Evolutionary conservation across 2,797 vertebrate species (phyloP), one percentile per base, ranked within the genome.

Genomic region (Falco columbarius): DNA sequence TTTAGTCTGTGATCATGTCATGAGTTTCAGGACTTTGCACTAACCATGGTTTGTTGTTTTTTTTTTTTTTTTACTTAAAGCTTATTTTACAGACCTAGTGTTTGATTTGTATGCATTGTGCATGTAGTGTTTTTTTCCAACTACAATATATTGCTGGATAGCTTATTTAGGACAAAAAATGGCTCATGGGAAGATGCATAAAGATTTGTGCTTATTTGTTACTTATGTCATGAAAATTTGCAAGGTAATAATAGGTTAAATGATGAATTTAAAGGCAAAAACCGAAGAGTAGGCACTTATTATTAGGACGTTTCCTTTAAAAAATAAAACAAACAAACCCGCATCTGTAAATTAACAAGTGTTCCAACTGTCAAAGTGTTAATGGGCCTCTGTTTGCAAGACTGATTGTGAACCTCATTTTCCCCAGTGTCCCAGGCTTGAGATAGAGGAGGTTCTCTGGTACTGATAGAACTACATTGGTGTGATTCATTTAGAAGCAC

Each of bases 101-200:
- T 98, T 98, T 98, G 97, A 97, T 98, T 98, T 98, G 97, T 98
- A 98, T 98, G 98, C 98, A 97, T 98, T 98, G 96, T 98, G 98
- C 98, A 98, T 98, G 98, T 98, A 98, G 98, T 98, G 98, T 97
- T 98, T 98, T 95, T 97, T 93, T 94, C 97, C 97, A 95, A 97
- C 76, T 95, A 86, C 95, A 96, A 90, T 98, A 97, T 98, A 97
- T 98, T 98, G 97, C 96, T 97, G 98, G 97, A 75, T 98, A 98
- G 97, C 93, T 98, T 98, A 95, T 96, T 97, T 90, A 98, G 98
- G 98, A 97, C 71, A 95, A 97, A 98, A 97, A 98, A 98, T 83
- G 98, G 98, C 98, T 98, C 98, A 98, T 98, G 98, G 98, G 98
- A 98, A 98, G 98, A 98, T 98, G 95, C 98, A 98, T 98, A 98